Percentiles rank a stretch among this genome's conserved stretches.
phyloP scores from a whole-genome alignment of 2,888 invertebrate species.

The Pammene aurita region DNA sequence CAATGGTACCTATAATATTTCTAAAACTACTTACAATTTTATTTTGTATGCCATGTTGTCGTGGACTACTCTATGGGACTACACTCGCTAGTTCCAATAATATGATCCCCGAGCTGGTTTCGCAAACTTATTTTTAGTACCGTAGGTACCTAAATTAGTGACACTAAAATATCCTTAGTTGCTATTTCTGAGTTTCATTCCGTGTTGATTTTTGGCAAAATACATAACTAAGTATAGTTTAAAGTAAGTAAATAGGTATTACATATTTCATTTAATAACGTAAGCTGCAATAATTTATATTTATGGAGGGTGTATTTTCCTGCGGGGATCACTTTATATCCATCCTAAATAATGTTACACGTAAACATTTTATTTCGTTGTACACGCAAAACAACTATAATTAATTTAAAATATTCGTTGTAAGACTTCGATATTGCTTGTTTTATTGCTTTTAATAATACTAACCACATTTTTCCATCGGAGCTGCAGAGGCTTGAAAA shows the following conservation, averaged over 20 bases:
- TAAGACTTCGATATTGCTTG: conserved; percentile 66
- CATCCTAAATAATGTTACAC: background rate
- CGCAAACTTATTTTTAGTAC: background rate
- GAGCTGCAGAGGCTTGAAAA: conserved; percentile 27
- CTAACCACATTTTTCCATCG: conserved; percentile 49
- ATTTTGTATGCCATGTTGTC: conserved; percentile 25
- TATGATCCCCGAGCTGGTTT: conserved; percentile 13
- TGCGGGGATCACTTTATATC: conserved; percentile 12
- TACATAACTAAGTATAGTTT: too few relatives aligned
- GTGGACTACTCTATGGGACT: conserved; percentile 28
- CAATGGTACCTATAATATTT: conserved; percentile 30
- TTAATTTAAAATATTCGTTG: conserved; percentile 63
- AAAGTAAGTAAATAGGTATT: too few relatives aligned
- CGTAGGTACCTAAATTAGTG: too few relatives aligned
- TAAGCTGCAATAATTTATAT: background rate
- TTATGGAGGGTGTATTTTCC: background rate
- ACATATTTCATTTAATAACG: too few relatives aligned
- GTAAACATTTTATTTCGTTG: conserved; percentile 34
- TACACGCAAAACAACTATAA: conserved; percentile 59
- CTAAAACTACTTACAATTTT: conserved; percentile 40
- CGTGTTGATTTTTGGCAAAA: too few relatives aligned
- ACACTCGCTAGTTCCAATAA: background rate
- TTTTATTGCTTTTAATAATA: conserved; percentile 54
- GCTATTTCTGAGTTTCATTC: too few relatives aligned
- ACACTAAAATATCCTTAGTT: too few relatives aligned